phyloP scores from a whole-genome alignment of 2,888 invertebrate species.

The Cheilosia soror region DNA sequence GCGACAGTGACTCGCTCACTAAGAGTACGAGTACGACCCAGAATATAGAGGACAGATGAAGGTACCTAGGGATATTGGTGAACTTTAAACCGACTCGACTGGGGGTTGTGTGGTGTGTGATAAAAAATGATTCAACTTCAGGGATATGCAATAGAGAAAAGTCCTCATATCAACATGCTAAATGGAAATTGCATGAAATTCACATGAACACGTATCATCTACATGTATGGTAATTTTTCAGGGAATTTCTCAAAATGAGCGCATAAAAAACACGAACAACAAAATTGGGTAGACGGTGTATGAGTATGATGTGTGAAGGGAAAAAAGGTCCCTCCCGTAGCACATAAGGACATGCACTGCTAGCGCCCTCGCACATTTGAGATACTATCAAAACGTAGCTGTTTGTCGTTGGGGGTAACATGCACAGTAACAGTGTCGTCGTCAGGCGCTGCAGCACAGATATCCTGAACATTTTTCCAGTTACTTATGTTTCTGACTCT shows the following conservation, averaged over 20 bases:
- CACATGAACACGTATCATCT: conserved; percentile 70
- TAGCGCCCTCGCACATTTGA: conserved; percentile 40
- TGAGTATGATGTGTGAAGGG: neutral
- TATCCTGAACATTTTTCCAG: conserved; percentile 61
- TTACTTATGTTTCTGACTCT: conserved; percentile 73
- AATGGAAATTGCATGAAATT: conserved; percentile 73
- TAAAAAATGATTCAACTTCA: conserved; percentile 53
- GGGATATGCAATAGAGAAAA: conserved; percentile 32
- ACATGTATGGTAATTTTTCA: conserved; percentile 74
- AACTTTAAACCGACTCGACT: neutral
- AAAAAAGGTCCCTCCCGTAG: conserved; percentile 36
- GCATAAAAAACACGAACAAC: conserved; percentile 51
- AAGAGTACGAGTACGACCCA: neutral
- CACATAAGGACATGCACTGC: conserved; percentile 3
- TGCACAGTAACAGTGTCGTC: neutral
- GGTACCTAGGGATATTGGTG: neutral
- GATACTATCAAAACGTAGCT: conserved; percentile 58
- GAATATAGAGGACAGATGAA: neutral
- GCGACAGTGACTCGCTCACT: conserved; percentile 9
- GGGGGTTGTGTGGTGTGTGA: neutral
- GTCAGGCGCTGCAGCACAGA: conserved; percentile 1
- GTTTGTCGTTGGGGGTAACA: conserved; percentile 34
- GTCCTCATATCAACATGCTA: conserved; percentile 42
- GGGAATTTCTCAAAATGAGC: conserved; percentile 37
- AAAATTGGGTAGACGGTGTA: conserved; percentile 11